A percentile compares a stretch with the other conserved stretches of the same genome.
Evolutionary conservation across 2,113 vertebrate species (phyloP).

Genomic region (Lophius piscatorius): DNA sequence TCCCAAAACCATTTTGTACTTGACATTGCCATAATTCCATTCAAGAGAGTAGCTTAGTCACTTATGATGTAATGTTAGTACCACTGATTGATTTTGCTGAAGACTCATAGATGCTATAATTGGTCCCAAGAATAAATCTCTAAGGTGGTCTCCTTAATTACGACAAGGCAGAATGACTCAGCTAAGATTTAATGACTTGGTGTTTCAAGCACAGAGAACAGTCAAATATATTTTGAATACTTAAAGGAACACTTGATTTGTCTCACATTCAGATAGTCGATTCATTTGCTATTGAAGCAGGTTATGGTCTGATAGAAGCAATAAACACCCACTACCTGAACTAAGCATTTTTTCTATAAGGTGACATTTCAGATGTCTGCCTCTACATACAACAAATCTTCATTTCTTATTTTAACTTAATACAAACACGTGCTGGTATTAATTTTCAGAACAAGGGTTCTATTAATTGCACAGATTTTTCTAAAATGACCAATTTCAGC

Average conservation of each 20-base stretch:
- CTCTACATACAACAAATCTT: too few species aligned
- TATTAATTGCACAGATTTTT: too few species aligned
- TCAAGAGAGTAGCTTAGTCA: conserved; percentile 61
- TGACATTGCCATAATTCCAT: conserved; percentile 39
- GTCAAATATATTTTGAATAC: conserved; percentile 56
- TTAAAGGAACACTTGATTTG: conserved; percentile 48
- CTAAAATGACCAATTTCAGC: too few species aligned
- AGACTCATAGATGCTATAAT: conserved; percentile 64
- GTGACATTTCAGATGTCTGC: too few species aligned
- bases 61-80: conserved; percentile 71
- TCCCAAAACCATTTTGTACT: conserved; percentile 31
- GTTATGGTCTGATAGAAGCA: conserved; percentile 39
- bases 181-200: conserved; percentile 58
- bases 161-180: conserved; percentile 54
- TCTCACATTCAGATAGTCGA: conserved; percentile 28
- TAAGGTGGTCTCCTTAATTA: conserved; percentile 72
- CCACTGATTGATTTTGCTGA: conserved; percentile 59
- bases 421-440: too few species aligned
- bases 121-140: conserved; percentile 66
- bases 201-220: conserved; percentile 42
- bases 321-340: too few species aligned
- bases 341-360: too few species aligned
- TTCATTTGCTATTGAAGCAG: conserved; percentile 44
- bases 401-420: too few species aligned
- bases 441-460: too few species aligned